Percentiles rank a stretch among this genome's conserved stretches.
phyloP scores from a whole-genome alignment of 2,113 vertebrate genomes.

The Megaptera novaeangliae region DNA sequence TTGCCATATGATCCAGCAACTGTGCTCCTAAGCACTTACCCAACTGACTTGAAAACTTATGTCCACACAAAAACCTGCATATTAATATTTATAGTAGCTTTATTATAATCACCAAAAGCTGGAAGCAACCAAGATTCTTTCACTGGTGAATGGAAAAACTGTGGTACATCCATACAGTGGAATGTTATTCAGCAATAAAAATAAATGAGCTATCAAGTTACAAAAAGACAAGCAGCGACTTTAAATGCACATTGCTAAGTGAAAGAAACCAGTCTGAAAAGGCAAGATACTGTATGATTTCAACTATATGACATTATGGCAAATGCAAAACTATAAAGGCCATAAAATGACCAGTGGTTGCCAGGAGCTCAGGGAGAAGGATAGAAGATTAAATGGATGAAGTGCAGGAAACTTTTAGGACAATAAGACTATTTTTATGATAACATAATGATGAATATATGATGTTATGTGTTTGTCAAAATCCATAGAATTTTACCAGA shows the following conservation, averaged over 20 bases:
- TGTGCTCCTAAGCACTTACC: background rate
- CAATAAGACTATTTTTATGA: background rate
- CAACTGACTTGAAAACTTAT: background rate
- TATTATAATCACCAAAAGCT: background rate
- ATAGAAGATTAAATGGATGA: background rate
- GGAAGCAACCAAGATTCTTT: background rate
- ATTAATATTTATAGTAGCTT: background rate
- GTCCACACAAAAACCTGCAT: background rate
- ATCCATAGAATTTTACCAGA: background rate
- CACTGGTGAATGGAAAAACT: background rate
- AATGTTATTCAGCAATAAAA: background rate
- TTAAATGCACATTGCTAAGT: background rate
- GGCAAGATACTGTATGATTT: background rate
- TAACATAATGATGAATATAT: background rate
- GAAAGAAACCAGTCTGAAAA: background rate
- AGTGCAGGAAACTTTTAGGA: too few relatives aligned
- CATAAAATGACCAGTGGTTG: background rate
- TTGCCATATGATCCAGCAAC: background rate
- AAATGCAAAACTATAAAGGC: background rate
- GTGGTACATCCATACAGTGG: background rate
- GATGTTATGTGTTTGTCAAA: background rate
- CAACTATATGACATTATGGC: background rate
- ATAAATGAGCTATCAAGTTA: background rate
- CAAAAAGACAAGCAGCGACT: background rate
- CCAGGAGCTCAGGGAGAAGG: background rate